Percentiles rank a stretch among this genome's conserved stretches.
Conservation (phyloP, 2,888 invertebrate species). For the Choreutis nemorana region DNA sequence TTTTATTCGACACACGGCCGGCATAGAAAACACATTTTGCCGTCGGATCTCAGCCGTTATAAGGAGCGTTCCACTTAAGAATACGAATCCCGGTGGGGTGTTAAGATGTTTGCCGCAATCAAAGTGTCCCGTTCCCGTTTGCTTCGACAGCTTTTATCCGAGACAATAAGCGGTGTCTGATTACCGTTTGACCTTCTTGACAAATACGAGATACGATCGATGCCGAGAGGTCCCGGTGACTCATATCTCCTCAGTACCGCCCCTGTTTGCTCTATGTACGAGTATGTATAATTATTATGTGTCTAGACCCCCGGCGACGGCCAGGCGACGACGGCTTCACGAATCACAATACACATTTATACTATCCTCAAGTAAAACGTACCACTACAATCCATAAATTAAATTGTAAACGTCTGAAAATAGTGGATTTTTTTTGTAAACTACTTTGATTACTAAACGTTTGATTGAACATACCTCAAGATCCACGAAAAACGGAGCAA, state of each 20-base stretch:
- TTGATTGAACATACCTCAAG: conserved; percentile 49
- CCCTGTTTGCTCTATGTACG: conserved; percentile 47
- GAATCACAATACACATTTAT: too few relatives aligned
- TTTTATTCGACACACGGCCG: too few relatives aligned
- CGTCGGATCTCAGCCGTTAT: too few relatives aligned
- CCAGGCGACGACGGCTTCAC: conserved; percentile 28
- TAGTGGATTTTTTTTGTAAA: neutral
- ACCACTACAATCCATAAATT: too few relatives aligned
- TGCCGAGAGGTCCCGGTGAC: conserved; percentile 45
- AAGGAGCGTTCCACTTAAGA: too few relatives aligned
- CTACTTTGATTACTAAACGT: neutral
- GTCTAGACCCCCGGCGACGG: conserved; percentile 59
- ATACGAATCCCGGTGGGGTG: too few relatives aligned
- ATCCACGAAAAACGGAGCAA: conserved; percentile 35
- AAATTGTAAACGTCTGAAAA: neutral
- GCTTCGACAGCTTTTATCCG: conserved; percentile 17
- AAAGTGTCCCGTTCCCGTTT: too few relatives aligned
- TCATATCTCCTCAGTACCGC: conserved; percentile 49
- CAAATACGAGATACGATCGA: conserved; percentile 47
- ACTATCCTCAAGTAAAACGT: too few relatives aligned
- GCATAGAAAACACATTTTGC: too few relatives aligned
- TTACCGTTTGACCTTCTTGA: conserved; percentile 32
- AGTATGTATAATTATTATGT: conserved; percentile 54
- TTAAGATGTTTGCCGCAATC: too few relatives aligned
- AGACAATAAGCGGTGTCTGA: conserved; percentile 33